A percentile compares a stretch with the other conserved stretches of the same genome.
Evolutionary conservation across 2,113 vertebrate species (phyloP).

Genomic region (Etheostoma cragini): DNA sequence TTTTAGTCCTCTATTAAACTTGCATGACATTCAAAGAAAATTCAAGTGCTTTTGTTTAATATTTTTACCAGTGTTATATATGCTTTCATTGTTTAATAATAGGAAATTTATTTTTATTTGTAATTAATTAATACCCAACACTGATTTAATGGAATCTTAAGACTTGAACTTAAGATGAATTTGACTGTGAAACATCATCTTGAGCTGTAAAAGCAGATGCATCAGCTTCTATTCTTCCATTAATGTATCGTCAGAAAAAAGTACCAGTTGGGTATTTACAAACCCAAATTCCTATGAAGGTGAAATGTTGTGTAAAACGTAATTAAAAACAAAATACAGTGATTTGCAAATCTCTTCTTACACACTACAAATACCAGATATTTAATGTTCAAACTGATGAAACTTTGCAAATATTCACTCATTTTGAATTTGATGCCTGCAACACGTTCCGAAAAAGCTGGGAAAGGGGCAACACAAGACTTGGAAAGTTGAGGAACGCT

Average conservation of each 20-base stretch:
- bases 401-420: too few relatives aligned
- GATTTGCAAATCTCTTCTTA: too few relatives aligned
- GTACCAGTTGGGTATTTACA: not conserved
- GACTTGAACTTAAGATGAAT: not conserved
- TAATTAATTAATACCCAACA: not conserved
- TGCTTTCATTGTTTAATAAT: slow-evolving; percentile 17
- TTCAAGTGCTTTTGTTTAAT: not conserved
- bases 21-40: slow-evolving; percentile 34
- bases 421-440: too few relatives aligned
- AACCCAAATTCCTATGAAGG: too few relatives aligned
- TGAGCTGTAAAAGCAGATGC: slow-evolving; percentile 16
- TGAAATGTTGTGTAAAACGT: too few relatives aligned
- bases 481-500: too few relatives aligned
- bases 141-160: not conserved
- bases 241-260: not conserved
- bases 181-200: not conserved
- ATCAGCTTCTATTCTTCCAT: slow-evolving; percentile 1
- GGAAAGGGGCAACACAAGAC: too few relatives aligned
- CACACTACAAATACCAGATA: too few relatives aligned
- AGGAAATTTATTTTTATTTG: not conserved
- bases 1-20: slow-evolving; percentile 12
- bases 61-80: not conserved
- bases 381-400: too few relatives aligned
- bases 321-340: too few relatives aligned
- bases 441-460: too few relatives aligned